Base-by-base conservation (phyloP, 2,797 vertebrate genomes). In the Xenopus petersii region DNA sequence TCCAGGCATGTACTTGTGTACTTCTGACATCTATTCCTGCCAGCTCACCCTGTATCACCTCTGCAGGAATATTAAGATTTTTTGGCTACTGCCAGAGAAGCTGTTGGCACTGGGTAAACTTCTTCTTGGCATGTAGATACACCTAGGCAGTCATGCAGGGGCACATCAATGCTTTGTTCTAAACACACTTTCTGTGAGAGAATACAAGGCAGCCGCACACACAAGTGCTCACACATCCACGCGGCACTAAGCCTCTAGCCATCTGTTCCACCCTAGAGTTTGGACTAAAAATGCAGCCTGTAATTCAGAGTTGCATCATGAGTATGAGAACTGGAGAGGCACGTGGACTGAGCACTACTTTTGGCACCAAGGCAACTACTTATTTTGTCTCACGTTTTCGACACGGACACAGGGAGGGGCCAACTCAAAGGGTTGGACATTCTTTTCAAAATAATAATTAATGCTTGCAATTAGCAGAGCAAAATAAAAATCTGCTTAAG, bases 241-340 rank as follows among this genome's bases (percentile, higher is more conserved):
- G 24, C 58, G 11, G 49, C 58, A 48, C 60, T 73, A 68, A 68
- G 69, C 65, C 71, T 69, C 64, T 12, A 65, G 60, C 75, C 70
- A 78, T 78, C 71, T 78, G 65, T 69, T 69, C 70, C 65, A 69
- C 70, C 75, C 75, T 63, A 70, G 33, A 17, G 49, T 61, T 77
- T 12, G 55, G 62, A 55, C 42, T 77, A 69, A 58, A 73, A 73
- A 59, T 73, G 64, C 71, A 78, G 71, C 64, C 65, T 30, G 36
- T 59, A 64, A 67, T 64, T 62, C 47, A 60, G 64, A 46, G 48
- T 63, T 78, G 42, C 71, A 69, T 78, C 71, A 73, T 58, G 33
- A 46, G 46, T 54, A 62, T 42, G 64, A 73, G 36, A n/a, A 33
- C 21, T 49, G 64, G n/a, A 63, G 5, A 30, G 58, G 75, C 75